Base-by-base conservation (phyloP, 2,113 vertebrate genomes). In the Colossoma macropomum region DNA sequence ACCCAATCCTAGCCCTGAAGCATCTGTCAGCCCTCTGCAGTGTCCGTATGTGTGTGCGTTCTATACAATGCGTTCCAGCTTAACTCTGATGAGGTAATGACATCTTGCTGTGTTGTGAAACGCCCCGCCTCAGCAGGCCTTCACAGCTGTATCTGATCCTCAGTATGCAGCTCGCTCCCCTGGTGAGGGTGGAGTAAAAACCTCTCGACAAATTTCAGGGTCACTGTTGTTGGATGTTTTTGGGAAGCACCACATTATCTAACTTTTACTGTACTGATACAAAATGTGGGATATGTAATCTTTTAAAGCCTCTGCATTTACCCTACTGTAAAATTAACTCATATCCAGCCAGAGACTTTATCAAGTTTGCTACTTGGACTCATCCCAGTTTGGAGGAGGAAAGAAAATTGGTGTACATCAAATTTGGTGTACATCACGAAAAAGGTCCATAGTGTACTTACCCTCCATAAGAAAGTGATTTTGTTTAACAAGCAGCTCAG, bases 61-160 rank as follows among this genome's bases (percentile, higher is more conserved):
- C 54, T 7, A 19, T 41, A 62, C 56, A 76, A n/a, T 76, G 74
- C 13, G 19, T 76, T 76, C 54, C 76, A 84, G 66, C 59, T 73
- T 72, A 73, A 84, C 75, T 78, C 75, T 73, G 68, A 84, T 71
- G 75, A 84, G 82, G 75, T 84, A 84, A 84, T 84, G 66, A 75
- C 77, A 84, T 74, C 70, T 73, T 34, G 32, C 68, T 15, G 21
- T 73, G 76, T 74, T 71, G 62, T 80, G 74, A 77, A 77, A 81
- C 79, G 45, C 69, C 59, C 56, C 56, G 27, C 68, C 59, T 23
- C 30, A 65, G 30, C 69, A 50, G 25, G 65, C 65, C 74, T 71
- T 48, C 68, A 70, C 52, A 79, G 69, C 68, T 72, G 68, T 78
- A 84, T 84, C 82, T 72, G 59, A 41, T 79, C 38, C 54, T 60